phyloP scores from a whole-genome alignment of 1,140 invertebrate genomes.

The Hypothenemus hampei region DNA sequence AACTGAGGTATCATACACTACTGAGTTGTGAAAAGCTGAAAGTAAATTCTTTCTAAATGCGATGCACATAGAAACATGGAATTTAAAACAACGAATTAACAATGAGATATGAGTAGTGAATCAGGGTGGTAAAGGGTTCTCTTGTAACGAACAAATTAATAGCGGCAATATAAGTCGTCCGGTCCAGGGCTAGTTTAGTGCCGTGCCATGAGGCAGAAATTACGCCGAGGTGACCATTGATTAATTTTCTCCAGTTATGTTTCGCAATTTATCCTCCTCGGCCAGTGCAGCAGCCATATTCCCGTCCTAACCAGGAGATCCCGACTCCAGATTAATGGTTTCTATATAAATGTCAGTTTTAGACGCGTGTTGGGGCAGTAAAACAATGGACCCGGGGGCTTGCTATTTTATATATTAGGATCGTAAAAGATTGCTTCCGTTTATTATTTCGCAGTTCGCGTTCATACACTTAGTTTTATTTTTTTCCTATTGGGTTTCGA shows the following conservation, averaged over 20 bases:
- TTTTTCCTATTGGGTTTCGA: no score
- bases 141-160: constrained; percentile 24
- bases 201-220: constrained; percentile 29
- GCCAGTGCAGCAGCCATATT: constrained; percentile 23
- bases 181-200: constrained; percentile 20
- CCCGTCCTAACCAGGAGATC: constrained; percentile 25
- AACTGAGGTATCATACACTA: no score
- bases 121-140: constrained; percentile 13
- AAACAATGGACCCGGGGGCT: constrained; percentile 26
- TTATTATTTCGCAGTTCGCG: no score
- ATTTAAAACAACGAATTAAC: no score
- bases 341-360: constrained; percentile 31
- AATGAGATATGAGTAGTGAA: constrained; percentile 27
- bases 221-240: constrained; percentile 31
- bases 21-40: no score
- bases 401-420: constrained; percentile 23
- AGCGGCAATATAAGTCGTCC: constrained; percentile 28
- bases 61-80: no score
- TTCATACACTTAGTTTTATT: no score
- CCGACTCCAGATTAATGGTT: constrained; percentile 25
- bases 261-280: constrained; percentile 29
- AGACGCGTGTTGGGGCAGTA: constrained; percentile 21
- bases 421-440: constrained; percentile 23
- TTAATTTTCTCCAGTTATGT: constrained; percentile 32
- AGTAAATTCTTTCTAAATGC: no score